Base-by-base conservation (phyloP, 2,888 invertebrate genomes). In the Unio delphinus region DNA sequence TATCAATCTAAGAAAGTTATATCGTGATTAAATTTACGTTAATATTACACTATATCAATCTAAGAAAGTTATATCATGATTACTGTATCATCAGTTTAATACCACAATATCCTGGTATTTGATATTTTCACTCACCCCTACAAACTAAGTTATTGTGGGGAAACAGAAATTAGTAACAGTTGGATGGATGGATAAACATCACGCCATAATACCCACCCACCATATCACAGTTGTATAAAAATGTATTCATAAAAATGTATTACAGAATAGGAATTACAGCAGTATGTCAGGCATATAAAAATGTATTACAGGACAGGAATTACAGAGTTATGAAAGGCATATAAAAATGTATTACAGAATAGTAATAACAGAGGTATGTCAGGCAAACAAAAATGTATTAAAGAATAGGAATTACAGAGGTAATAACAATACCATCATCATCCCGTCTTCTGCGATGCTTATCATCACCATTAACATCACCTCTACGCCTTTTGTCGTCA, bases 401-500 rank as follows among this genome's bases (percentile, higher is more conserved):
- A 1, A 11, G 15, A 15, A 23, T 8, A 58, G n/a, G n/a, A 26
- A 23, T 58, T 23, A n/a, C 17, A 59, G 23, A 26, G 59, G 23
- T 23, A n/a, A 4, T 65, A 68, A 71, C 74, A 57, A 69, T 59
- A 58, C 74, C 78, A 15, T 79, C 79, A 65, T 80, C 76, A 62
- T 67, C 72, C 8, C 72, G 75, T 61, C 75, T 64, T 55, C 74
- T 64, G 17, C 55, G 26, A 7, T 76, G 72, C 63, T 72, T 71
- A 17, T 76, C 76, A 28, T 79, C 76, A 8, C 74, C 75, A 67
- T 74, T 72, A 56, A 74, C 62, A 17, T 69, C 61, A 28, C 76
- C 78, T 70, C 67, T 74, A 45, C 45, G 45, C 63, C 75, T 76
- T 68, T 70, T 76, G 34, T 74, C 77, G 57, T 74, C 78, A 65